A percentile compares a stretch with the other conserved stretches of the same genome.
phyloP scores from a whole-genome alignment of 2,888 invertebrate species.

The Bembecia ichneumoniformis region DNA sequence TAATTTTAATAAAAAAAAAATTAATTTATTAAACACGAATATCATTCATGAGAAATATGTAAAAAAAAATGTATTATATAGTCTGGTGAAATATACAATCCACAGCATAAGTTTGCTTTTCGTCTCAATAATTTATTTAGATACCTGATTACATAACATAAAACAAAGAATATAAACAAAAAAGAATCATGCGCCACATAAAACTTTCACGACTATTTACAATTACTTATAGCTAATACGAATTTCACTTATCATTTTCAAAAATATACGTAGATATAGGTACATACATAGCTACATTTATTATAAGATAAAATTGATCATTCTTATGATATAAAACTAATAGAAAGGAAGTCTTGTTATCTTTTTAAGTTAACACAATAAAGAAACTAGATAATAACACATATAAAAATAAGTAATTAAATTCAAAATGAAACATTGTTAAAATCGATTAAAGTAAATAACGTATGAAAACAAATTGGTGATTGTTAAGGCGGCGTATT shows the following conservation, averaged over 20 bases:
- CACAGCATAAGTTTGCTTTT: too few relatives aligned
- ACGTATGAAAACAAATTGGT: too few relatives aligned
- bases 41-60: too few relatives aligned
- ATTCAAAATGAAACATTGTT: too few relatives aligned
- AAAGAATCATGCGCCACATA: constrained; percentile 66
- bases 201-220: constrained; percentile 69
- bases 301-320: constrained; percentile 55
- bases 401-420: constrained; percentile 5
- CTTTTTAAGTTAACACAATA: constrained; percentile 16
- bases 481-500: too few relatives aligned
- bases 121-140: too few relatives aligned
- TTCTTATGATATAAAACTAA: constrained; percentile 40
- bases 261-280: constrained; percentile 68
- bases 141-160: constrained; percentile 57
- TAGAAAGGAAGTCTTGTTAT: constrained; percentile 49
- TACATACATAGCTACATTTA: constrained; percentile 64
- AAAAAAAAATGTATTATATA: too few relatives aligned
- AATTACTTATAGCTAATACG: constrained; percentile 59
- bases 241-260: constrained; percentile 58
- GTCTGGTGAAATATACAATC: too few relatives aligned
- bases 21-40: too few relatives aligned
- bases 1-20: too few relatives aligned
- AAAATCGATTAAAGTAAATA: too few relatives aligned
- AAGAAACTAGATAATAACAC: neutral
- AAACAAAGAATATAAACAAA: constrained; percentile 52